Conservation (phyloP, 2,797 vertebrate genomes). For the Argentina silus region DNA sequence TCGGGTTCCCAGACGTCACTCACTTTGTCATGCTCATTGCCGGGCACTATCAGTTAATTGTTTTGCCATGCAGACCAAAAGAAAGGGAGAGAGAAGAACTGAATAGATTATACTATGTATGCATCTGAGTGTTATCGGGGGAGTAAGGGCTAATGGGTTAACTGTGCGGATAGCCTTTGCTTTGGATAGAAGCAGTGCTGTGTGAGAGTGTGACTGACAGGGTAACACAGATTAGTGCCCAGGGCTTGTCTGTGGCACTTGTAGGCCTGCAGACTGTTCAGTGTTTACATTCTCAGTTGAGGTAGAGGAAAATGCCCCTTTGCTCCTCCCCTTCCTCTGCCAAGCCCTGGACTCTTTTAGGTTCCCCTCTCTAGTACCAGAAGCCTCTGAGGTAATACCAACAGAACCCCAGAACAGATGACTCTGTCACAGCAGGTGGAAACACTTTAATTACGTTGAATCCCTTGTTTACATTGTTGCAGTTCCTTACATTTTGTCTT, state of each 20-base stretch:
- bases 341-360: constrained; percentile 53
- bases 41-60: constrained; percentile 58
- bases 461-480: constrained; percentile 66
- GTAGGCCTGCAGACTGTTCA: constrained; percentile 49
- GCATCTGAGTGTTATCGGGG: constrained; percentile 27
- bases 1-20: constrained; percentile 64
- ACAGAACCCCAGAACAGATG: constrained; percentile 62
- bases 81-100: constrained; percentile 9
- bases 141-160: constrained; percentile 43
- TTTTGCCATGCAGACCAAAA: constrained; percentile 57
- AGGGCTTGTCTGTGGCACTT: constrained; percentile 32
- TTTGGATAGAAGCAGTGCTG: constrained; percentile 15
- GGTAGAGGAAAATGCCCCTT: constrained; percentile 57
- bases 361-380: constrained; percentile 58
- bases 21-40: constrained; percentile 53
- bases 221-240: constrained; percentile 6
- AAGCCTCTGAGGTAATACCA: constrained; percentile 64
- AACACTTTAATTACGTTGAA: constrained; percentile 71
- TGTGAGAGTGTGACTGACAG: constrained; percentile 21
- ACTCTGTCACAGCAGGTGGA: constrained; percentile 72
- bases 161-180: constrained; percentile 32
- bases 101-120: constrained; percentile 43
- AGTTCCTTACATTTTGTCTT: constrained; percentile 60
- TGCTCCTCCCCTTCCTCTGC: constrained; percentile 32
- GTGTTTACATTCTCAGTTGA: constrained; percentile 59